A percentile compares a stretch with the other conserved stretches of the same genome.
Evolutionary conservation across 1,140 invertebrate genomes (phyloP).

Genomic region (Euura lappo): DNA sequence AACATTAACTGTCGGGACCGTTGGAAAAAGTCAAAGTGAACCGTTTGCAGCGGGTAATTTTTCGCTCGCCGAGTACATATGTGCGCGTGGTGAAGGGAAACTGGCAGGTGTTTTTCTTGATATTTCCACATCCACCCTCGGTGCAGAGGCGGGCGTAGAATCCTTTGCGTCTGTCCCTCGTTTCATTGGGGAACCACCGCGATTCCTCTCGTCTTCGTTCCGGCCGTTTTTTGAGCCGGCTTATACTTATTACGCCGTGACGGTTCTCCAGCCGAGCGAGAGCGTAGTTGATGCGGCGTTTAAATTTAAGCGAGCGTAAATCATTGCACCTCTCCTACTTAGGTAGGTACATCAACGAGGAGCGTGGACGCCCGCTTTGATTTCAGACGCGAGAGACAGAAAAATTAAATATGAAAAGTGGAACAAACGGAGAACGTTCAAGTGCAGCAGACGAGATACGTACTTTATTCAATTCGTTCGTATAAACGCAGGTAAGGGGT

Average conservation of each 20-base stretch:
- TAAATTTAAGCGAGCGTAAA: slow-evolving; percentile 3
- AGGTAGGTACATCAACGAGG: not conserved
- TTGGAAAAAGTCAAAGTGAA: not conserved
- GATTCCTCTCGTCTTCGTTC: not conserved
- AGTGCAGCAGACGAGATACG: no score
- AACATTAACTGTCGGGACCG: not conserved
- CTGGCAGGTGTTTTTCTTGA: not conserved
- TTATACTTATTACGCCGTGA: not conserved
- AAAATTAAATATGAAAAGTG: no score
- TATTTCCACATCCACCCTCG: not conserved
- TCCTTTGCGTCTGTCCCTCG: not conserved
- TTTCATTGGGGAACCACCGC: not conserved
- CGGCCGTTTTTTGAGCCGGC: not conserved
- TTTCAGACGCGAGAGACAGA: not conserved
- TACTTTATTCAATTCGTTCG: no score
- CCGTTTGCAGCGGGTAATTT: not conserved
- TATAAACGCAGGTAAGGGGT: no score
- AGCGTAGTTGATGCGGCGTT: not conserved
- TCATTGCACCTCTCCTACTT: not conserved
- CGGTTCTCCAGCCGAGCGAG: not conserved
- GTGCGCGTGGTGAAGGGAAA: not conserved
- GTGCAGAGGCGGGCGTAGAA: no score
- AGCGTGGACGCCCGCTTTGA: not conserved
- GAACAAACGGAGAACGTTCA: no score
- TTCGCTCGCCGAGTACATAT: not conserved